Evolutionary conservation across 2,797 vertebrate species (phyloP).

Genomic region (Gymnoscopelus microlampas): DNA sequence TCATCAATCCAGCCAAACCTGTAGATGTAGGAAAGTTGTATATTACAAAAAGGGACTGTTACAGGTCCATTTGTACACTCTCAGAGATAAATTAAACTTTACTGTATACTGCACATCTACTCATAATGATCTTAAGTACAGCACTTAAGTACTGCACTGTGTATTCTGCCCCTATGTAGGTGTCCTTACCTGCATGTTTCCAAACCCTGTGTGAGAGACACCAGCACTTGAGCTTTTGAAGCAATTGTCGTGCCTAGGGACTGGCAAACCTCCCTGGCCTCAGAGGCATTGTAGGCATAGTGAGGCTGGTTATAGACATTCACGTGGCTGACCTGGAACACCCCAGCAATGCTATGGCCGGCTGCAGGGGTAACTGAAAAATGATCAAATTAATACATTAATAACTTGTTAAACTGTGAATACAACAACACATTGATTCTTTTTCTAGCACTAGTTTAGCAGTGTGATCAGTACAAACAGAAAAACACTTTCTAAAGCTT

Average conservation of each 20-base stretch:
- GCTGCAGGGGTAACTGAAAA: conserved; percentile 68
- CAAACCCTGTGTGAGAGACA: conserved; percentile 68
- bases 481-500: neutral
- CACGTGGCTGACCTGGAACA: conserved; percentile 63
- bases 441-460: neutral
- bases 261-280: conserved; percentile 70
- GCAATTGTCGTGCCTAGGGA: conserved; percentile 71
- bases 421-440: neutral
- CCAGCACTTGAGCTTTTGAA: conserved; percentile 68
- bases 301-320: conserved; percentile 19
- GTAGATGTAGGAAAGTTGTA: neutral
- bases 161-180: neutral
- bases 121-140: too few species aligned
- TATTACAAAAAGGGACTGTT: too few species aligned
- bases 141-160: neutral
- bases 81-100: too few species aligned
- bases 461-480: neutral
- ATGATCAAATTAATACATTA: conserved; percentile 2
- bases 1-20: conserved; percentile 85
- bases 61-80: too few species aligned
- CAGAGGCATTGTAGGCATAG: conserved; percentile 74
- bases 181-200: conserved; percentile 81
- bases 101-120: too few species aligned
- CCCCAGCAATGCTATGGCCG: conserved; percentile 66
- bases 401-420: neutral